Percentiles rank a stretch among this genome's conserved stretches.
These are phyloP conservation scores for Carcinoscorpius rotundicauda DNA, from an alignment of 1,140 invertebrate species.

Conservation along the genomic window DNA sequence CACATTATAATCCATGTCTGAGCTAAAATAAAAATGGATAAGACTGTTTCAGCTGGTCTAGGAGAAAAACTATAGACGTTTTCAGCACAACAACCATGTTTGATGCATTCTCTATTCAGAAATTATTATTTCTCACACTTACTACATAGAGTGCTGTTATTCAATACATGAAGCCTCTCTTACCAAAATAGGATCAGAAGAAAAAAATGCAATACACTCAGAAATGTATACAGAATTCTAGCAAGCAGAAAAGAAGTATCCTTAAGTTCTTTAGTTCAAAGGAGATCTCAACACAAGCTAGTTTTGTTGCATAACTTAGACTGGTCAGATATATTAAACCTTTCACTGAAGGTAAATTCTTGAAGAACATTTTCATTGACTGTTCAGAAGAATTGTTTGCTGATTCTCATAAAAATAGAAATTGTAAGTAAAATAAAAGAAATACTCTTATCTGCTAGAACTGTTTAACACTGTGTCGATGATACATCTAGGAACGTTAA, in stretches of 20 bases:
- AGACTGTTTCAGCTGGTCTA: too few relatives aligned
- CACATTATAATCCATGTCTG: too few relatives aligned
- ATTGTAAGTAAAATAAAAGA: slow-evolving; percentile 2
- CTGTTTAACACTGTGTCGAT: not conserved
- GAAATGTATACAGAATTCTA: slow-evolving; percentile 5
- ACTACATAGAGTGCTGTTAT: not conserved
- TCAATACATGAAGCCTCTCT: slow-evolving; percentile 1
- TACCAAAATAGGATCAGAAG: not conserved
- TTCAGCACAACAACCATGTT: not conserved
- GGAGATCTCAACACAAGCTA: not conserved
- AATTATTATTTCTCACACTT: not conserved
- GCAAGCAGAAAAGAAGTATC: not conserved
- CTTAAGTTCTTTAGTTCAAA: slow-evolving; percentile 2
- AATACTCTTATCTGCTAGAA: slow-evolving; percentile 3
- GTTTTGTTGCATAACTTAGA: slow-evolving; percentile 1
- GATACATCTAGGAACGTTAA: slow-evolving; percentile 1
- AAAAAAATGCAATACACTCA: not conserved
- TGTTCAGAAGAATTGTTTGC: not conserved
- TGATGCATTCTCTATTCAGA: not conserved
- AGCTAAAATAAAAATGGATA: too few relatives aligned
- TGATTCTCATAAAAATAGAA: slow-evolving; percentile 2
- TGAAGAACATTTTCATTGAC: not conserved
- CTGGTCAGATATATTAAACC: not conserved
- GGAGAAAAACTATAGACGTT: not conserved
- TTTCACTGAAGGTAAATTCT: not conserved